Conservation (phyloP, 2,113 vertebrate species). For the Osmerus eperlanus region DNA sequence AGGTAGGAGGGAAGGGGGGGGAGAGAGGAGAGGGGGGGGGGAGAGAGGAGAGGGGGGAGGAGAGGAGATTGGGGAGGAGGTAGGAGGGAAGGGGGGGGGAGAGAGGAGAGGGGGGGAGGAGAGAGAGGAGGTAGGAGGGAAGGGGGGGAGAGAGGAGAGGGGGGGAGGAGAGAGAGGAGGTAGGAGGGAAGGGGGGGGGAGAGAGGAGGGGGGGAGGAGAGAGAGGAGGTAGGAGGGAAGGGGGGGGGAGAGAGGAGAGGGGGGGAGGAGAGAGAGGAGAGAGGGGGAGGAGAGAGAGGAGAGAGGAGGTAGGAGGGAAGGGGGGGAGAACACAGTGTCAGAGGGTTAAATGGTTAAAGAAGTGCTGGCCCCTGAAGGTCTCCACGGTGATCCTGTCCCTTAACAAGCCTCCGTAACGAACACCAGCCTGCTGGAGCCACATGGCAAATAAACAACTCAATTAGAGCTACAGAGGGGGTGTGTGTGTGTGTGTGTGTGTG, state of each 20-base stretch:
- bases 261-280: background rate
- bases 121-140: background rate
- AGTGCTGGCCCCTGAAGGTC: background rate
- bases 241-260: background rate
- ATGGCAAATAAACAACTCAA: constrained; percentile 29
- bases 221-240: background rate
- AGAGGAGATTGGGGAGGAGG: background rate
- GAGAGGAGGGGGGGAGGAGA: background rate
- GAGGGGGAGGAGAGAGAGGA: background rate
- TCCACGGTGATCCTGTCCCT: no score
- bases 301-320: background rate
- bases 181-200: background rate
- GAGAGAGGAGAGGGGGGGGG: background rate
- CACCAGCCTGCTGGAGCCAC: constrained; percentile 7
- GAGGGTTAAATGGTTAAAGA: background rate
- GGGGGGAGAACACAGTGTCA: background rate
- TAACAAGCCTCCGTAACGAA: no score
- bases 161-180: background rate
- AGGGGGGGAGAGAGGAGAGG: background rate
- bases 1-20: background rate
- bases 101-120: background rate
- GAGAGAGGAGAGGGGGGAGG: background rate
- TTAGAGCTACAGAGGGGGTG: background rate
- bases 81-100: background rate
- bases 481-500: background rate